A percentile compares a stretch with the other conserved stretches of the same genome.
phyloP scores from a whole-genome alignment of 2,113 vertebrate genomes.

The Aegotheles bennettii region DNA sequence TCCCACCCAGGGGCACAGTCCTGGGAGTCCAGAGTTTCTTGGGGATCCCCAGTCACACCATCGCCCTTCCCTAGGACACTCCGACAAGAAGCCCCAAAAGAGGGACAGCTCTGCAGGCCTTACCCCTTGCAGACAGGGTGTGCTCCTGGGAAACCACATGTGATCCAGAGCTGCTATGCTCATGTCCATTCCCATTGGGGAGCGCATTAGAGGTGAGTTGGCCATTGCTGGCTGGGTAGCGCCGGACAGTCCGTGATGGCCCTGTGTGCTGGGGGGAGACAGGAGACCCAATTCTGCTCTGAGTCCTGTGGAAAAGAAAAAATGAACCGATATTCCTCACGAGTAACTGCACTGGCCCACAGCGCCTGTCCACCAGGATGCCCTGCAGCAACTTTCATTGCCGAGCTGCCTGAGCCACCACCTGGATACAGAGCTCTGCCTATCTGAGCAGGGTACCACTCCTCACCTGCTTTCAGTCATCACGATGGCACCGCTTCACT shows the following conservation, averaged over 20 bases:
- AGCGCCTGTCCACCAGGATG: neutral
- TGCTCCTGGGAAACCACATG: conserved; percentile 61
- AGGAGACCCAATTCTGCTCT: conserved; percentile 78
- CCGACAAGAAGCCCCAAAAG: neutral
- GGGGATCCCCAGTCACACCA: neutral
- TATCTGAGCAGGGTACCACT: neutral
- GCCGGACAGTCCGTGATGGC: conserved; percentile 83
- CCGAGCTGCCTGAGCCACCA: neutral
- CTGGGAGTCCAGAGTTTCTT: neutral
- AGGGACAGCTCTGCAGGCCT: neutral
- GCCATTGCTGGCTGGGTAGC: conserved; percentile 77
- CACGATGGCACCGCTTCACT: neutral
- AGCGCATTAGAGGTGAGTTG: conserved; percentile 88
- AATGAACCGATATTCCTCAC: neutral
- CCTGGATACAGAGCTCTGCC: neutral
- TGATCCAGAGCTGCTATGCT: conserved; percentile 57
- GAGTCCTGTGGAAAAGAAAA: conserved; percentile 76
- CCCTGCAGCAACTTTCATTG: neutral
- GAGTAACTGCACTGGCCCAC: neutral
- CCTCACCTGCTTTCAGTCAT: neutral
- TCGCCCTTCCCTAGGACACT: neutral
- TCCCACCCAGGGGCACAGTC: neutral
- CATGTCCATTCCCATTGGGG: conserved; percentile 68
- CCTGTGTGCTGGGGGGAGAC: conserved; percentile 74
- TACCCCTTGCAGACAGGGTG: conserved; percentile 77